phyloP scores from a whole-genome alignment of 2,113 vertebrate genomes.

The Leptosomus discolor region DNA sequence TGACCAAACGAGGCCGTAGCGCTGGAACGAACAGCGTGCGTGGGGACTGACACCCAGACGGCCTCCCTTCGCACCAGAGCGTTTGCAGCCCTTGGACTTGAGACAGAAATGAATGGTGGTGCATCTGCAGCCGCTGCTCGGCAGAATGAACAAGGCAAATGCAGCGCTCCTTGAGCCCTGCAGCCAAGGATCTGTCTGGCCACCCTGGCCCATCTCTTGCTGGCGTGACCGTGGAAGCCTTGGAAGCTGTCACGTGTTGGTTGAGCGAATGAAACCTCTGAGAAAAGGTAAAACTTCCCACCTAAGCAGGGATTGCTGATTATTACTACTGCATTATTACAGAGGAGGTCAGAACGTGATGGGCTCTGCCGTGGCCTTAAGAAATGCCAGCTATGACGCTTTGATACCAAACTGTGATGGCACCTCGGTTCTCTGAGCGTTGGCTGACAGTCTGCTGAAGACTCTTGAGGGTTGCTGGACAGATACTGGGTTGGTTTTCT shows the following conservation, averaged over 20 bases:
- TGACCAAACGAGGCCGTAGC: not conserved
- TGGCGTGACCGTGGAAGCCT: not conserved
- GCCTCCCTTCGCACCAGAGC: not conserved
- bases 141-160: not conserved
- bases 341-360: not conserved
- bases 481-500: not conserved
- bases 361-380: not conserved
- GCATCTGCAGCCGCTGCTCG: not conserved
- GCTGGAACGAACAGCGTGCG: not conserved
- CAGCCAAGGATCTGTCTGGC: not conserved
- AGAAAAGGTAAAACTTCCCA: not conserved
- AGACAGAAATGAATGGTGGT: not conserved
- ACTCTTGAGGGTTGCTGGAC: not conserved
- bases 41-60: not conserved
- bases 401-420: not conserved
- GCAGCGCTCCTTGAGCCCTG: not conserved
- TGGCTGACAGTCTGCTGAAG: not conserved
- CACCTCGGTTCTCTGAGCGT: not conserved
- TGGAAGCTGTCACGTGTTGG: not conserved
- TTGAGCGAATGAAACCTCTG: not conserved
- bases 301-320: too few species aligned
- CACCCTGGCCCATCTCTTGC: not conserved
- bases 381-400: not conserved
- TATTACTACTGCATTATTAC: fast-evolving
- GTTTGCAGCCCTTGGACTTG: not conserved